These are phyloP conservation scores for Heliopora coerulea DNA, from an alignment of 92 coral and sea anemone species.

Conservation along the genomic window DNA sequence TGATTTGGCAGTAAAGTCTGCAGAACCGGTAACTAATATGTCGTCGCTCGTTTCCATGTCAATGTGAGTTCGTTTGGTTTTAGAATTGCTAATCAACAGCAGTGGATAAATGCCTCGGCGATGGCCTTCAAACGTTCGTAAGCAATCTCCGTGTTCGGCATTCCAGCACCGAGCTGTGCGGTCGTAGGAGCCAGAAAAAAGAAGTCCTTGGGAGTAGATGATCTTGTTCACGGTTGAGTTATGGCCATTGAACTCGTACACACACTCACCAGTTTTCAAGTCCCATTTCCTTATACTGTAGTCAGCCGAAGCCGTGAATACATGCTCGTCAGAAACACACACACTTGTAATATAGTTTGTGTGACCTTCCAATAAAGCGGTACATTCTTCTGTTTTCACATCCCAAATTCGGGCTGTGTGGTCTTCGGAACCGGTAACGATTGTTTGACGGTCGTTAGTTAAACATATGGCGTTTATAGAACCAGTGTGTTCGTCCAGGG, in stretches of 20 bases:
- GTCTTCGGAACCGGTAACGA: conserved; percentile 88
- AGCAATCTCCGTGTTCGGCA: conserved; percentile 78
- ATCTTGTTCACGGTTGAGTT: conserved; percentile 71
- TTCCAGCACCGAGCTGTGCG: conserved; percentile 88
- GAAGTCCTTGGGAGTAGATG: conserved; percentile 73
- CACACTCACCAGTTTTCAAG: conserved; percentile 67
- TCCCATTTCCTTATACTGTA: conserved; percentile 85
- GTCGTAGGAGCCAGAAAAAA: conserved; percentile 94
- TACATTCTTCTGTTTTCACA: conserved; percentile 77
- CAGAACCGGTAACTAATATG: conserved; percentile 84
- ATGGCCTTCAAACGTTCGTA: conserved; percentile 83
- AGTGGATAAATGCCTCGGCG: conserved; percentile 70
- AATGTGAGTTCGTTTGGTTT: conserved; percentile 69
- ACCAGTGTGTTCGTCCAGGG: conserved; percentile 62
- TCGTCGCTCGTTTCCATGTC: conserved; percentile 93
- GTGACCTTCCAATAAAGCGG: conserved; percentile 77
- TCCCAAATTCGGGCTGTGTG: conserved; percentile 94
- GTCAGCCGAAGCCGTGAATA: conserved; percentile 88
- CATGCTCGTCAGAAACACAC: conserved; percentile 82
- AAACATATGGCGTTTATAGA: conserved; percentile 81
- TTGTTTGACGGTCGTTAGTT: conserved; percentile 72
- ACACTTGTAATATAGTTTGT: conserved; percentile 65
- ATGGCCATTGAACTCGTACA: conserved; percentile 73
- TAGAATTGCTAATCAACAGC: conserved; percentile 70
- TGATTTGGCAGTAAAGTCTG: conserved; percentile 84